Percentiles rank a stretch among this genome's conserved stretches.
Conservation (phyloP, 92 coral and sea anemone genomes). For the Palythoa heliodiscus region DNA sequence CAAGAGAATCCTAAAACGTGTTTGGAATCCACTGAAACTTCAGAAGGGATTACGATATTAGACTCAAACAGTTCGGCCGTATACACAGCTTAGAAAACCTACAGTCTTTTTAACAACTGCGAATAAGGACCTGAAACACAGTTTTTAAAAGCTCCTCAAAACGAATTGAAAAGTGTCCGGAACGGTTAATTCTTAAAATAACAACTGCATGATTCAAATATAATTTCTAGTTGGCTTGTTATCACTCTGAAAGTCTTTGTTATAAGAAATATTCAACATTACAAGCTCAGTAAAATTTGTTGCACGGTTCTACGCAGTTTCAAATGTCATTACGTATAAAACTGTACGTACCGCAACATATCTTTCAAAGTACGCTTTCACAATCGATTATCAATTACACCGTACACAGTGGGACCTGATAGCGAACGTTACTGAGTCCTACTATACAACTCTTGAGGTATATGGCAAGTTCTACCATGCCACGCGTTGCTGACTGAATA, state of each 20-base stretch:
- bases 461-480: background rate
- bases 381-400: background rate
- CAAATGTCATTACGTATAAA: background rate
- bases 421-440: background rate
- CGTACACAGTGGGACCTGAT: background rate
- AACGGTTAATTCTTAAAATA: background rate
- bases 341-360: conserved; percentile 39
- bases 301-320: background rate
- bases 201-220: background rate
- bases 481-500: background rate
- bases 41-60: background rate
- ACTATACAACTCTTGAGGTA: background rate
- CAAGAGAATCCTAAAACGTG: background rate
- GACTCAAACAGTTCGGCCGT: background rate
- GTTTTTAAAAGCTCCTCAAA: background rate
- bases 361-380: background rate
- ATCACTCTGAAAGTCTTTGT: background rate
- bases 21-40: background rate
- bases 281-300: background rate
- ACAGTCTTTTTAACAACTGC: background rate
- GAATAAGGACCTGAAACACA: background rate
- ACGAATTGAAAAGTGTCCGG: background rate
- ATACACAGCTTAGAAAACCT: background rate
- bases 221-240: background rate
- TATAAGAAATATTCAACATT: background rate